phyloP scores from a whole-genome alignment of 2,888 invertebrate genomes.

The Neoitamus cyanurus region DNA sequence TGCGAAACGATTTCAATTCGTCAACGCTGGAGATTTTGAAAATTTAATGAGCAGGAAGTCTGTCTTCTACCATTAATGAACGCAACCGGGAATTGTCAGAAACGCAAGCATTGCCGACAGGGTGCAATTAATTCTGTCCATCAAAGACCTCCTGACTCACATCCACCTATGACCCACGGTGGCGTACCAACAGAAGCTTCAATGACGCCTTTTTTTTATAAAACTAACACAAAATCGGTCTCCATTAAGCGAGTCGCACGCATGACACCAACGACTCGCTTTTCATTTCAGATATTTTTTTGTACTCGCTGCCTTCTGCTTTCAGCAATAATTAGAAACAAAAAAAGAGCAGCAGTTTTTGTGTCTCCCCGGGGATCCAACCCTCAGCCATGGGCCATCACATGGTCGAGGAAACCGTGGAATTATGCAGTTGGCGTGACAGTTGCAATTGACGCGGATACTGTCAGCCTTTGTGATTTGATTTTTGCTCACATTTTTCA shows the following conservation, averaged over 20 bases:
- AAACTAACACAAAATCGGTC: background rate
- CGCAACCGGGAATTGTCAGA: background rate
- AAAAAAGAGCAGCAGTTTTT: conserved; percentile 4
- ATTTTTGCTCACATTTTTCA: conserved; percentile 6
- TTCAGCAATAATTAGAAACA: background rate
- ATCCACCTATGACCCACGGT: background rate
- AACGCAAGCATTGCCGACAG: background rate
- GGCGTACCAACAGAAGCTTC: conserved; percentile 2
- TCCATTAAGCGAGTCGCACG: conserved; percentile 8
- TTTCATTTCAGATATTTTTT: conserved; percentile 9
- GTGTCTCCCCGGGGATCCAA: background rate
- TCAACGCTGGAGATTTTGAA: background rate
- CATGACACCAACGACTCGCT: background rate
- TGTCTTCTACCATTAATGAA: background rate
- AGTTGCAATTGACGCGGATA: conserved; percentile 14
- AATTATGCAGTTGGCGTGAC: conserved; percentile 40
- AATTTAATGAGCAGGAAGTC: background rate
- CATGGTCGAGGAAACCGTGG: background rate
- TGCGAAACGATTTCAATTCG: background rate
- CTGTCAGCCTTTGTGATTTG: conserved; percentile 26
- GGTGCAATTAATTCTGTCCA: conserved; percentile 32
- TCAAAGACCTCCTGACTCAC: background rate
- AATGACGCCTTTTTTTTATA: conserved; percentile 10
- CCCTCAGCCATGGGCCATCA: background rate
- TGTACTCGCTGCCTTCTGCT: background rate